phyloP scores from a whole-genome alignment of 2,888 invertebrate genomes.

The Napeogenes sylphis region DNA sequence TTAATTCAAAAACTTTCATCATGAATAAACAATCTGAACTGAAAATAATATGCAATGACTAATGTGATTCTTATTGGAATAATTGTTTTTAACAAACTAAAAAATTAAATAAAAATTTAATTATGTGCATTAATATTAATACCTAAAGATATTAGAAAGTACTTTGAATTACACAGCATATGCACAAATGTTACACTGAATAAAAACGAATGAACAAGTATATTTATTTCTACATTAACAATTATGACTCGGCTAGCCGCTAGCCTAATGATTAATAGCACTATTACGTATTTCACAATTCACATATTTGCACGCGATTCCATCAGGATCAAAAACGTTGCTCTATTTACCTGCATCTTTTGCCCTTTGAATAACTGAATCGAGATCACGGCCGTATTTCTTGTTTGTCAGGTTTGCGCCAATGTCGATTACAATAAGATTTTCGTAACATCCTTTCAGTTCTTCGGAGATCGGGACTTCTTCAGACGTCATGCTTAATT shows the following conservation, averaged over 20 bases:
- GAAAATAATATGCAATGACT: no score
- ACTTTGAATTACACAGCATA: conserved; percentile 13
- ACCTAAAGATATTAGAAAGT: conserved; percentile 6
- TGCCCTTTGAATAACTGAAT: conserved; percentile 93
- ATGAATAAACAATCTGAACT: neutral
- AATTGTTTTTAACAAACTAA: neutral
- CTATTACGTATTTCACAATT: conserved; percentile 30
- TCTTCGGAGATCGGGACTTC: conserved; percentile 71
- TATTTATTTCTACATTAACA: conserved; percentile 26
- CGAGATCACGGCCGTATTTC: conserved; percentile 94
- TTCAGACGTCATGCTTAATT: conserved; percentile 74
- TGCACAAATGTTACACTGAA: conserved; percentile 14
- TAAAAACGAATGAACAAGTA: conserved; percentile 24
- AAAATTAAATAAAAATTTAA: neutral
- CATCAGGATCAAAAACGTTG: conserved; percentile 17
- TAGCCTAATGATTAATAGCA: conserved; percentile 27
- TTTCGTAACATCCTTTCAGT: conserved; percentile 90
- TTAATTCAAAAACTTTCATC: neutral
- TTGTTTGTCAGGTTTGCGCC: conserved; percentile 96
- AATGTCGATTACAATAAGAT: conserved; percentile 93
- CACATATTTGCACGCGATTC: conserved; percentile 36
- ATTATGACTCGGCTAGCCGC: conserved; percentile 26
- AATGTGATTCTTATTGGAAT: conserved; percentile 3
- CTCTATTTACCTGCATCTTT: conserved; percentile 87
- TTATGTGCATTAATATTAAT: no score